Evolutionary conservation across 1,140 invertebrate genomes (phyloP), one percentile per base, ranked within the genome.

Genomic region (Drosophila virilis): DNA sequence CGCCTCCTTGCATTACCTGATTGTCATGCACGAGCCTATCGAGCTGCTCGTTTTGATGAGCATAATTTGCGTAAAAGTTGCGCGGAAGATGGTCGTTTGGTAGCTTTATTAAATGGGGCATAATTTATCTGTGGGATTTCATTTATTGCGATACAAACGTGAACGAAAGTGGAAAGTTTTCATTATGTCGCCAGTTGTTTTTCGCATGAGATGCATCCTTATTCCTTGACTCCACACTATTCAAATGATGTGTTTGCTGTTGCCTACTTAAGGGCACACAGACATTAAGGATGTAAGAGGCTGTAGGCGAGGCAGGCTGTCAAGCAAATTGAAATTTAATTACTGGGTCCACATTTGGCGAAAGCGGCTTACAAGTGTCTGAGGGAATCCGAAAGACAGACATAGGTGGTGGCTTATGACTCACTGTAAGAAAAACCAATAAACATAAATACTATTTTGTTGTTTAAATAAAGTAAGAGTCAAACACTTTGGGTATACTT

Each of bases 81-180:
- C 32, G 9, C 70, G 45, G 17, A 54, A 38, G 33, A 28, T 52
- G 54, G 7, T 62, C 58, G 50, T 70, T 54, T 52, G 43, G 37
- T 55, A 50, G 81, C 77, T 77, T 85, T 85, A 84, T 84, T 85
- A 84, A 84, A 84, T 84, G 74, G 65, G 75, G 81, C 82, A 85
- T 85, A 70, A 85, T 80, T 85, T 80, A 80, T 74, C 61, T 52
- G 74, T 8, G 61, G 62, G 60, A 82, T 82, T 82, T 75, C 15
- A 38, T 66, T 76, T 76, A 79, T 54, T 58, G 64, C 35, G 32
- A 7, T 45, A 28, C 38, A 52, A 66, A 59, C 69, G 62, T 52
- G 52, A 40, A 58, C 6, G 45, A 50, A 57, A 51, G 13, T 58
- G 61, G 28, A 52, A 61, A 70, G 59, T 61, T 69, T 60, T 61